Evolutionary conservation across 37 sponge, comb jelly and placozoan genomes (phyloP), one percentile per base, ranked within the genome.

Genomic region (Geodia barretti): DNA sequence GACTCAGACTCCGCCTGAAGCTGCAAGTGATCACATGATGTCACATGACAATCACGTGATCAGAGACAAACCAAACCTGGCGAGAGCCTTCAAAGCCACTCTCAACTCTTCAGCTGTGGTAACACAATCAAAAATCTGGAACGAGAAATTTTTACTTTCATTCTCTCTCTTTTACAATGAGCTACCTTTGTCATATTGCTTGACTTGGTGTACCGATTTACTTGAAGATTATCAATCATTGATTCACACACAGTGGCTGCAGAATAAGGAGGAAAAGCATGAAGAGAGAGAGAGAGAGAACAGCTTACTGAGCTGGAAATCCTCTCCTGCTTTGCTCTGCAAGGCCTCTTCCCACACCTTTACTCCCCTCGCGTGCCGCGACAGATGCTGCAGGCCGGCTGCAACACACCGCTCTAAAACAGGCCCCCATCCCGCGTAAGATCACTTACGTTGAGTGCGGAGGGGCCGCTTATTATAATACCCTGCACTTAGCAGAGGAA

Each of bases 1-100:
- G 34, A 71, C 31, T 72, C 4, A 58, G 54, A 72, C 73, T 37
- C 25, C n/a, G 30, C 23, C 79, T 19, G 39, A 72, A 86, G 5
- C 86, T 86, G 76, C 28, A 59, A 47, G 54, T 47, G 14, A 14
- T 47, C 54, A 47, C 54, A 47, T 47, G 54, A n/a, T n/a, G n/a
- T n/a, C n/a, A n/a, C n/a, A n/a, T 47, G 54, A 47, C 54, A 47
- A 47, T 47, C 54, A 47, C 54, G 14, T 47, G 54, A 47, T 14
- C 14, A 47, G 54, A 47, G 54, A 14, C 20, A 23, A 11, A 64
- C 54, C 34, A 11, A 20, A 74, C 75, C 75, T 47, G 58, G 32
- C 58, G 0, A 74, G 29, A 74, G 39, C 75, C 25, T 74, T 74
- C 59, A 54, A 47, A 0, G 75, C 75, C 31, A 29, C 7, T 7